Evolutionary conservation across 2,113 vertebrate species (phyloP).

Genomic region (Oreochromis niloticus): DNA sequence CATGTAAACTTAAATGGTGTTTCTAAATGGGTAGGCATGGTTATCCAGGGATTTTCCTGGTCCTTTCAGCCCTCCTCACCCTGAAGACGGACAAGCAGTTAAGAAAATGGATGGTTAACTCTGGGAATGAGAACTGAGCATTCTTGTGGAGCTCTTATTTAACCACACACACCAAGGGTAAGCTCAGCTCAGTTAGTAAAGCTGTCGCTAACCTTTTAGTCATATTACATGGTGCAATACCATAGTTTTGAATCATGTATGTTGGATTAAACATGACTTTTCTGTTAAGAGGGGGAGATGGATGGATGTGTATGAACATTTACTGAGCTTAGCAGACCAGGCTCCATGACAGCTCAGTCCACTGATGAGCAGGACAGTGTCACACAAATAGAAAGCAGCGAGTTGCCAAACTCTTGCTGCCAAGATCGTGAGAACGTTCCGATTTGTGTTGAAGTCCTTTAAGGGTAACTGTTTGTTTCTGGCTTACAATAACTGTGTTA

Average conservation of each 20-base stretch:
- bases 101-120: neutral
- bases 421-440: neutral
- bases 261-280: neutral
- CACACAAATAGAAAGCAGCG: neutral
- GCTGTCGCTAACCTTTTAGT: neutral
- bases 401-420: neutral
- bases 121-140: neutral
- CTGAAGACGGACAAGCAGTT: neutral
- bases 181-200: neutral
- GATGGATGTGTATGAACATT: neutral
- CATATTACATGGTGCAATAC: rapidly evolving
- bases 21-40: neutral
- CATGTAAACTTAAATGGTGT: neutral
- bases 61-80: neutral
- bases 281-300: neutral
- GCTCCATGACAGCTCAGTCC: neutral
- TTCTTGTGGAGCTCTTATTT: neutral
- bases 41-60: neutral
- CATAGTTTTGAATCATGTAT: neutral
- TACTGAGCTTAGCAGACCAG: neutral
- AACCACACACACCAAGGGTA: neutral
- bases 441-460: neutral
- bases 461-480: neutral
- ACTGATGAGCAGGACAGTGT: neutral
- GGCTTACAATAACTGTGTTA: neutral